phyloP scores from a whole-genome alignment of 1,140 invertebrate species.

The Aphis gossypii region DNA sequence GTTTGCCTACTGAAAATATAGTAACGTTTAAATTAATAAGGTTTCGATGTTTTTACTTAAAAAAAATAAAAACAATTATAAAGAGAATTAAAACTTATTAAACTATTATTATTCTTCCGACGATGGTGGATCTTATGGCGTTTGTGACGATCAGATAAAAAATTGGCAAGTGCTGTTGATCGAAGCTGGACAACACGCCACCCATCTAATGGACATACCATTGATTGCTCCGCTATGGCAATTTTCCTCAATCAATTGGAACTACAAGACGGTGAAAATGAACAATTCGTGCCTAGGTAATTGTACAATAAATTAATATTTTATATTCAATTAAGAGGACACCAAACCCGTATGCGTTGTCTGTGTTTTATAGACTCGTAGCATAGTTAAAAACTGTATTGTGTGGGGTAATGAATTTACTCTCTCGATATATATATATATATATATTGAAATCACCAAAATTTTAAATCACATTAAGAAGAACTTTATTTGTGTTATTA shows the following conservation, averaged over 20 bases:
- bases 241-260: slow-evolving; percentile 68
- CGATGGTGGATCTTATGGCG: not conserved
- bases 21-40: not conserved
- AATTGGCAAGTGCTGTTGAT: slow-evolving; percentile 69
- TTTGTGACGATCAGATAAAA: not conserved
- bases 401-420: too few species aligned
- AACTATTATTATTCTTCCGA: not conserved
- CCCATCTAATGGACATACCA: slow-evolving; percentile 74
- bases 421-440: too few species aligned
- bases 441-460: too few species aligned
- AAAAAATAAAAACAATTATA: too few species aligned
- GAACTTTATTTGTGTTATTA: too few species aligned
- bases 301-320: not conserved
- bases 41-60: not conserved
- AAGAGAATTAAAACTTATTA: not conserved
- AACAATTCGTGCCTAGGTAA: slow-evolving; percentile 66
- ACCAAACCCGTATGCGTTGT: too few species aligned
- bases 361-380: too few species aligned
- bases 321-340: not conserved
- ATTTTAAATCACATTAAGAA: too few species aligned
- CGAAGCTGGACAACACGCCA: slow-evolving; percentile 68
- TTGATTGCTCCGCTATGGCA: slow-evolving; percentile 72
- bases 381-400: too few species aligned
- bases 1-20: not conserved
- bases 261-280: slow-evolving; percentile 69